Percentiles rank a stretch among this genome's conserved stretches.
Evolutionary conservation across 1,140 invertebrate genomes (phyloP).

Genomic region (Solenopsis invicta): DNA sequence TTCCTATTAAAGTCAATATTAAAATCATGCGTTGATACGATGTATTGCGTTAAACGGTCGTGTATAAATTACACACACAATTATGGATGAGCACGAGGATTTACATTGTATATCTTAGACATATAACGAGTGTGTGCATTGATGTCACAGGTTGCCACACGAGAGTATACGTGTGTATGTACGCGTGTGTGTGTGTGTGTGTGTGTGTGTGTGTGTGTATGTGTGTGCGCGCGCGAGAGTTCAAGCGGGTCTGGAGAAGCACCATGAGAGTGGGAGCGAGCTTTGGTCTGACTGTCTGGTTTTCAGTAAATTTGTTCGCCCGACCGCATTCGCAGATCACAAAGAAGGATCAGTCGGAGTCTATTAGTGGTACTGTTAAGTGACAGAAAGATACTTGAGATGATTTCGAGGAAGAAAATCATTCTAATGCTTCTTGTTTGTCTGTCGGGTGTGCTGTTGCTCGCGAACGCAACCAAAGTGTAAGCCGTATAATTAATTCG

Average conservation of each 20-base stretch:
- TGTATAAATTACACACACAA: constrained; percentile 21
- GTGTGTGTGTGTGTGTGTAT: constrained; percentile 15
- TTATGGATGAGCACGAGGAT: constrained; percentile 5
- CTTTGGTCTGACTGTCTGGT: constrained; percentile 77
- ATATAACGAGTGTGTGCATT: constrained; percentile 71
- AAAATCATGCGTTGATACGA: neutral
- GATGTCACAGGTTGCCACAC: constrained; percentile 63
- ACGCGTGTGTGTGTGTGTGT: neutral
- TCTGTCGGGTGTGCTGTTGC: constrained; percentile 7
- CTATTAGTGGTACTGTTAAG: constrained; percentile 79
- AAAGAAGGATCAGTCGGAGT: constrained; percentile 79
- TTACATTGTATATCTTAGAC: constrained; percentile 73
- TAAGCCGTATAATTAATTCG: constrained; percentile 59
- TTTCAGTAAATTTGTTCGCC: constrained; percentile 78
- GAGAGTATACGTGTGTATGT: constrained; percentile 4
- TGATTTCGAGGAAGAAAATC: constrained; percentile 72
- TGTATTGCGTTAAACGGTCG: neutral
- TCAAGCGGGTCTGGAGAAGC: constrained; percentile 72
- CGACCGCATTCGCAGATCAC: constrained; percentile 40
- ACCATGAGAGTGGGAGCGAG: constrained; percentile 77
- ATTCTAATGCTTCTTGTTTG: constrained; percentile 46
- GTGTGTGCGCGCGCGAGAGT: constrained; percentile 3
- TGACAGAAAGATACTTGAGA: constrained; percentile 76
- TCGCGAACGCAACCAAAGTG: constrained; percentile 40
- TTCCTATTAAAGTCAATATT: constrained; percentile 10